A percentile compares a stretch with the other conserved stretches of the same genome.
Conservation (phyloP, 2,888 invertebrate genomes). For the Leucophora obtusa region DNA sequence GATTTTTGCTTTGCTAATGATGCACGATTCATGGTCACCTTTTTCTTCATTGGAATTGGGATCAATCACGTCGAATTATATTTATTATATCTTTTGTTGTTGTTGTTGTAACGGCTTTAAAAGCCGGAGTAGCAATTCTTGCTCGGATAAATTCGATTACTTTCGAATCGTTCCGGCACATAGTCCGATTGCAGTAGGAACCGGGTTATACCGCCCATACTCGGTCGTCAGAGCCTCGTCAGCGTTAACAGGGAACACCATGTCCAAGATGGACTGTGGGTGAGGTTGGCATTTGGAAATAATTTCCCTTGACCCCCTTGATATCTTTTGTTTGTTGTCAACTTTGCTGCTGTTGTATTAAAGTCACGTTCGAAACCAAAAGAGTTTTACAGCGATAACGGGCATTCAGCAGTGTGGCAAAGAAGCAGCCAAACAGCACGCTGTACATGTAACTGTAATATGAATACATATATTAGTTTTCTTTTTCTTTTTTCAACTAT, state of each 20-base stretch:
- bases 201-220: no score
- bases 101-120: no score
- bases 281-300: no score
- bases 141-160: no score
- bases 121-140: no score
- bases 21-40: conserved; percentile 88
- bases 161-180: no score
- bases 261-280: no score
- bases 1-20: conserved; percentile 67
- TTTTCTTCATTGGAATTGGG: conserved; percentile 98
- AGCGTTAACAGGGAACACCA: no score
- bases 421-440: conserved; percentile 24
- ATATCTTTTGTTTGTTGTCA: no score
- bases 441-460: conserved; percentile 60
- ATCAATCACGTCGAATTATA: conserved; percentile 87
- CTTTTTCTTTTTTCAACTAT: conserved; percentile 49
- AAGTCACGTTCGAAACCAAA: conserved; percentile 39
- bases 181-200: no score
- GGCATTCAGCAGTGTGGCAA: conserved; percentile 40
- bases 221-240: no score
- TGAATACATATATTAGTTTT: conserved; percentile 58
- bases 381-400: conserved; percentile 40
- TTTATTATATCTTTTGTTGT: not conserved
- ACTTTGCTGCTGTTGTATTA: not conserved
- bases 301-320: no score